Percentiles rank a stretch among this genome's conserved stretches.
These are phyloP conservation scores for Pseudopodoces humilis DNA, from an alignment of 2,113 vertebrate genomes.

Conservation along the genomic window DNA sequence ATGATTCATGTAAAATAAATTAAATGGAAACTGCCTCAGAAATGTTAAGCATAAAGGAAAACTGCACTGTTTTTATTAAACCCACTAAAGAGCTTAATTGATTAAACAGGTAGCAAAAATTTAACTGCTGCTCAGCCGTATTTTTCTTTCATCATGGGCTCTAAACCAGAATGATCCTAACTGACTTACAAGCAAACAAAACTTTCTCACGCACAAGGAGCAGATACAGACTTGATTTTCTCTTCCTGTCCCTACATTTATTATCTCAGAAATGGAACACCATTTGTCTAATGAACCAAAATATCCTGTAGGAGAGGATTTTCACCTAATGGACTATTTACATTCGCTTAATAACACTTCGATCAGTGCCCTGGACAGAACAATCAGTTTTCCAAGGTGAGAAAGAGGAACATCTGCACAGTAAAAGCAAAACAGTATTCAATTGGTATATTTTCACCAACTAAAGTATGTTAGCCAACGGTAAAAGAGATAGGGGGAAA, in stretches of 20 bases:
- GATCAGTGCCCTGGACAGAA: not conserved
- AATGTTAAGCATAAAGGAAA: not conserved
- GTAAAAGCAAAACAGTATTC: not conserved
- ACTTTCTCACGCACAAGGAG: not conserved
- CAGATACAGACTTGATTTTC: not conserved
- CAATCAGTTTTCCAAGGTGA: not conserved
- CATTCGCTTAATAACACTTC: not conserved
- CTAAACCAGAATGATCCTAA: not conserved
- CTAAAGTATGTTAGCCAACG: not conserved
- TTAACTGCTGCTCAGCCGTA: not conserved
- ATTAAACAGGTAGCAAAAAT: not conserved
- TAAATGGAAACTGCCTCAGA: not conserved
- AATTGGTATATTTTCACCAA: fast-evolving
- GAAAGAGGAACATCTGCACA: not conserved
- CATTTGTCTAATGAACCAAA: not conserved
- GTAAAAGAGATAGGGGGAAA: not conserved
- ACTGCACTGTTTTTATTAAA: not conserved
- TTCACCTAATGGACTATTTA: not conserved
- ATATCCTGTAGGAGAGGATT: not conserved
- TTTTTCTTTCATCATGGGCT: not conserved
- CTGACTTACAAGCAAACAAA: not conserved
- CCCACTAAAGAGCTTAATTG: not conserved
- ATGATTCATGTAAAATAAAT: slow-evolving; percentile 20
- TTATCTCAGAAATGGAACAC: not conserved
- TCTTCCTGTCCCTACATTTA: not conserved